A percentile compares a stretch with the other conserved stretches of the same genome.
These are phyloP conservation scores for Eurytoma californica DNA, from an alignment of 2,888 invertebrate species.

Conservation along the genomic window DNA sequence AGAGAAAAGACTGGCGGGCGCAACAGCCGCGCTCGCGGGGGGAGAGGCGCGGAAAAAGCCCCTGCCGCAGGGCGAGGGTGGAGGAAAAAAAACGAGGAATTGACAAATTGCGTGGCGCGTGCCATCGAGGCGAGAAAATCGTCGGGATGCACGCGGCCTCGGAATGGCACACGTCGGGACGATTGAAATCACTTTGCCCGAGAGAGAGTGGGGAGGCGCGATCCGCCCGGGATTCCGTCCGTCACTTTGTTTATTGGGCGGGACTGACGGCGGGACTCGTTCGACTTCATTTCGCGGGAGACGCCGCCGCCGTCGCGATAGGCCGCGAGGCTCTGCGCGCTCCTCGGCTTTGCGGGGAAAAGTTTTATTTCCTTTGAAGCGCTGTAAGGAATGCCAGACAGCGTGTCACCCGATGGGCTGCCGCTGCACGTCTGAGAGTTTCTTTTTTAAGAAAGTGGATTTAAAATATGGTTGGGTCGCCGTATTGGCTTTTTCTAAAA, in stretches of 20 bases:
- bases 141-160: slow-evolving; percentile 24
- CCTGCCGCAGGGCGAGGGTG: background rate
- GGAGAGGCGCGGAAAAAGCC: background rate
- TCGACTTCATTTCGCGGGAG: slow-evolving; percentile 2
- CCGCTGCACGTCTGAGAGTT: too few relatives aligned
- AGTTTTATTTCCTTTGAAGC: too few relatives aligned
- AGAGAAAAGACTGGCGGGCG: background rate
- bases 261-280: slow-evolving; percentile 3
- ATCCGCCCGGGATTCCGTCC: background rate
- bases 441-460: too few relatives aligned
- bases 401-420: too few relatives aligned
- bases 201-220: background rate
- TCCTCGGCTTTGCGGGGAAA: background rate
- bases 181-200: slow-evolving; percentile 48
- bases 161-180: slow-evolving; percentile 42
- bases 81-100: slow-evolving; percentile 31
- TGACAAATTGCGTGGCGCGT: slow-evolving; percentile 47
- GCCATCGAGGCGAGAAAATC: slow-evolving; percentile 39
- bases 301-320: too few relatives aligned
- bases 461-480: too few relatives aligned
- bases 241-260: slow-evolving; percentile 36
- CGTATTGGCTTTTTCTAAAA: too few relatives aligned
- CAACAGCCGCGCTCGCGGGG: slow-evolving; percentile 19
- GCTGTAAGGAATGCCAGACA: too few relatives aligned
- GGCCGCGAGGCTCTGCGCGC: too few relatives aligned